Evolutionary conservation across 1,140 invertebrate species (phyloP).

Genomic region (Zaprionus davidi): DNA sequence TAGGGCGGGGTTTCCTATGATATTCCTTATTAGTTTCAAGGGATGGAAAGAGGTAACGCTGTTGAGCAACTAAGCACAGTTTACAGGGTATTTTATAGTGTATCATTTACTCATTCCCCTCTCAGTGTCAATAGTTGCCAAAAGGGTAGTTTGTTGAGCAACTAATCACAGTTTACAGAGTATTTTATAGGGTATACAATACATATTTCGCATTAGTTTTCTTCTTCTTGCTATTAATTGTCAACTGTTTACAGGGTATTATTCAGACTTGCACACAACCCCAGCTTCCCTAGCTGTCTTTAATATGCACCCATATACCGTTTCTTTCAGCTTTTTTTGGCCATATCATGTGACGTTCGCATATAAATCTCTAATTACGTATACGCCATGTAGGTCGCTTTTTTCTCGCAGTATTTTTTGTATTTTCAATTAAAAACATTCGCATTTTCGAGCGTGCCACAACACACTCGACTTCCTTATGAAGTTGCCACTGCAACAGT

Average conservation of each 20-base stretch:
- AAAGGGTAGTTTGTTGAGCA: rapidly evolving
- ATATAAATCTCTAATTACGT: constrained; percentile 82
- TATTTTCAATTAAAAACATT: constrained; percentile 66
- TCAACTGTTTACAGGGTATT: not conserved
- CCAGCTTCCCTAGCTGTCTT: not conserved
- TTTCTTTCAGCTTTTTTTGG: constrained; percentile 12
- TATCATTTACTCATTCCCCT: not conserved
- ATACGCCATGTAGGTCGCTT: constrained; percentile 73
- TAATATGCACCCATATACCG: not conserved
- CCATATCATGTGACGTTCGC: constrained; percentile 62
- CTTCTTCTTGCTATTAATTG: no score
- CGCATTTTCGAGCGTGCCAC: constrained; percentile 51
- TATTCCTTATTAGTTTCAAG: no score
- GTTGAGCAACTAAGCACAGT: not conserved
- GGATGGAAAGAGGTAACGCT: rapidly evolving
- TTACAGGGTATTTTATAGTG: not conserved
- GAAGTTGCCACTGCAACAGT: constrained; percentile 36
- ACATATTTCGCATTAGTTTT: no score
- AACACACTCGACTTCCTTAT: constrained; percentile 68
- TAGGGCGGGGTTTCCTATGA: constrained; percentile 27
- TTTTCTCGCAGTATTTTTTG: constrained; percentile 18
- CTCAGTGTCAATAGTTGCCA: not conserved
- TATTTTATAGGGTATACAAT: no score
- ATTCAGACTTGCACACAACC: not conserved
- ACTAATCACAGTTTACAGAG: no score